Conservation (phyloP, 1,140 invertebrate species). For the Plutomurus gul region DNA sequence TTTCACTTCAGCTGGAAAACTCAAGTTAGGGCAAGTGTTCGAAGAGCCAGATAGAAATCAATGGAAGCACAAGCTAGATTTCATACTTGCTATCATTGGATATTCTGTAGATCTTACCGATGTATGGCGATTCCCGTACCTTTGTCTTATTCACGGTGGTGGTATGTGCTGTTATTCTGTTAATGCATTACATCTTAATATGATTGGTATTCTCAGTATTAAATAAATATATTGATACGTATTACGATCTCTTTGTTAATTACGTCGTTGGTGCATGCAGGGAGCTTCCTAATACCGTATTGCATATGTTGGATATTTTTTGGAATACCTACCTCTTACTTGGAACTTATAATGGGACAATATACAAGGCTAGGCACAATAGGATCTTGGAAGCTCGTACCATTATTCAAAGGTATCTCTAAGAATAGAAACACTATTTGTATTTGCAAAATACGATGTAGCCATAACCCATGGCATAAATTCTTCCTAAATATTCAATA, state of each 20-base stretch:
- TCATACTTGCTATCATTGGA: conserved; percentile 86
- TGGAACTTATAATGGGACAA: conserved; percentile 90
- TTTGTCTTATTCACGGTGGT: conserved; percentile 88
- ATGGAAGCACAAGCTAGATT: conserved; percentile 91
- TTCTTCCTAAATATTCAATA: background rate
- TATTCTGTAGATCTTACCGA: conserved; percentile 92
- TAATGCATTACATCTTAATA: background rate
- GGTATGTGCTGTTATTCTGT: conserved; percentile 60
- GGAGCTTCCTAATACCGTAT: conserved; percentile 67
- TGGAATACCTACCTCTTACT: conserved; percentile 90
- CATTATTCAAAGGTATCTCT: conserved; percentile 80
- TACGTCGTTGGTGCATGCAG: too few relatives aligned
- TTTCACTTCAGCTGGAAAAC: background rate
- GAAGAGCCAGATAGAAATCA: background rate
- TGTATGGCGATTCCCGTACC: conserved; percentile 88
- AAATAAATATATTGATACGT: background rate
- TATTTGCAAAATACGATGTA: background rate
- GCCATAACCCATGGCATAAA: background rate
- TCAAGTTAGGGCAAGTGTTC: background rate
- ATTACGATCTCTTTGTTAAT: background rate
- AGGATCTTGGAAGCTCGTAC: conserved; percentile 89
- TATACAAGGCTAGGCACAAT: conserved; percentile 87
- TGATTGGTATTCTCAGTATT: background rate
- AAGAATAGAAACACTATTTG: conserved; percentile 57
- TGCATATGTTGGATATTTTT: conserved; percentile 69